phyloP scores from a whole-genome alignment of 2,113 vertebrate genomes.

The Phoenicopterus ruber region DNA sequence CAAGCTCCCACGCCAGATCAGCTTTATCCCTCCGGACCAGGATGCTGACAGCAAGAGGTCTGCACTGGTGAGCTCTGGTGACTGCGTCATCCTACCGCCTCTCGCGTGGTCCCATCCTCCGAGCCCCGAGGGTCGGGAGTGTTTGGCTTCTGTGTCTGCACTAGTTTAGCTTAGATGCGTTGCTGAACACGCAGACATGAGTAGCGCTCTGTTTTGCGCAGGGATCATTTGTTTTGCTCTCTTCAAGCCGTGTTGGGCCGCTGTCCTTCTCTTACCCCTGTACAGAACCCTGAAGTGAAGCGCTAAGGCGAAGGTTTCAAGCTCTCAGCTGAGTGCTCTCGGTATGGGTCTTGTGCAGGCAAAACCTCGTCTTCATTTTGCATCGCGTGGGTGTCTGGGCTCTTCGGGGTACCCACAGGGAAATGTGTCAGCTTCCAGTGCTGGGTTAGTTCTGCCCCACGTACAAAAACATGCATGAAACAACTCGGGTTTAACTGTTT shows the following conservation, averaged over 20 bases:
- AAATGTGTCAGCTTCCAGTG: not conserved
- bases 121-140: not conserved
- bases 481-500: not conserved
- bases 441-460: not conserved
- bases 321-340: not conserved
- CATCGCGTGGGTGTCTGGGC: accelerated
- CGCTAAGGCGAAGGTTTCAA: not conserved
- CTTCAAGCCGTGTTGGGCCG: accelerated
- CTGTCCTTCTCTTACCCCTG: not conserved
- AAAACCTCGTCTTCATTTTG: not conserved
- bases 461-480: not conserved
- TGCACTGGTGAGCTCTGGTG: not conserved
- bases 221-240: not conserved
- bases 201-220: accelerated
- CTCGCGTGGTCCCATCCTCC: not conserved
- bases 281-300: not conserved
- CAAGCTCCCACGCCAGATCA: not conserved
- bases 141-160: not conserved
- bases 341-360: not conserved
- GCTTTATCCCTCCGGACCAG: not conserved
- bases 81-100: not conserved
- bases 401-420: not conserved
- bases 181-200: accelerated
- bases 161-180: not conserved
- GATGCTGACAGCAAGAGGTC: not conserved